Conservation (phyloP, 2,797 vertebrate species). For the Lacerta agilis region DNA sequence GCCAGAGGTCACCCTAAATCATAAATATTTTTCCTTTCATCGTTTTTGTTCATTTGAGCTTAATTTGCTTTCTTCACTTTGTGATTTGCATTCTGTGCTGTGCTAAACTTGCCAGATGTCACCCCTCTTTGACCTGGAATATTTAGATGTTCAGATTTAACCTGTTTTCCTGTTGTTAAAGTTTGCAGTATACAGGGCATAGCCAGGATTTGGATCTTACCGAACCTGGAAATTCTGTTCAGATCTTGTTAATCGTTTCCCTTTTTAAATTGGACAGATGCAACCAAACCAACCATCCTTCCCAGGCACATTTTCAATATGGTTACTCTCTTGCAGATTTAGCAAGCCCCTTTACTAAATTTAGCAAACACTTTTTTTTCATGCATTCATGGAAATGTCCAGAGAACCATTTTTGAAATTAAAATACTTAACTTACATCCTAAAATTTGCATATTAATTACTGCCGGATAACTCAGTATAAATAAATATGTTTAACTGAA, state of each 20-base stretch:
- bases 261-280: neutral
- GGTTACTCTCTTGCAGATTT: neutral
- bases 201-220: neutral
- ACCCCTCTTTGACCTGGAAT: neutral
- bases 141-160: neutral
- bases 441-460: neutral
- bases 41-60: neutral
- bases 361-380: neutral
- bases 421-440: neutral
- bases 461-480: neutral
- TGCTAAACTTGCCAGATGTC: neutral
- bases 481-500: neutral
- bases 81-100: neutral
- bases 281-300: neutral
- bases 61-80: neutral
- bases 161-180: neutral
- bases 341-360: too few relatives aligned
- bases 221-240: neutral
- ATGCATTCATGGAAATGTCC: neutral
- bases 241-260: neutral
- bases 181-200: neutral
- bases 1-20: neutral
- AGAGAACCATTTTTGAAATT: neutral
- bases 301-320: neutral
- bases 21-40: neutral